Conservation (phyloP, 2,113 vertebrate genomes). For the Xenopus tropicalis region UCB_Xtro_10.0 CM004445.2:36152001-36152500, state of each 20-base stretch:
- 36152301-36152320: constrained; percentile 24
- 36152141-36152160: no score
- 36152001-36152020: no score
- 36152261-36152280: constrained; percentile 67
- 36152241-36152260: constrained; percentile 65
- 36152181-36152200: no score
- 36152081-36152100: no score
- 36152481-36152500: constrained; percentile 29
- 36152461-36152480: constrained; percentile 18
- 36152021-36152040: no score
- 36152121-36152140: no score
- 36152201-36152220: constrained; percentile 29
- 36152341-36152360: constrained; percentile 50
- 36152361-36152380: constrained; percentile 27
- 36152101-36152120: no score
- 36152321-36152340: constrained; percentile 27
- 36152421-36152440: constrained; percentile 45
- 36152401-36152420: constrained; percentile 27
- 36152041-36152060: no score
- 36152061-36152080: no score
- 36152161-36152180: no score
- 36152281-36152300: constrained; percentile 48
- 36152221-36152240: constrained; percentile 69
- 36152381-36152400: neutral
- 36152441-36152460: constrained; percentile 19